Percentiles rank a stretch among this genome's conserved stretches.
phyloP scores from a whole-genome alignment of 1,140 invertebrate species.

The Sogatella furcifera region DNA sequence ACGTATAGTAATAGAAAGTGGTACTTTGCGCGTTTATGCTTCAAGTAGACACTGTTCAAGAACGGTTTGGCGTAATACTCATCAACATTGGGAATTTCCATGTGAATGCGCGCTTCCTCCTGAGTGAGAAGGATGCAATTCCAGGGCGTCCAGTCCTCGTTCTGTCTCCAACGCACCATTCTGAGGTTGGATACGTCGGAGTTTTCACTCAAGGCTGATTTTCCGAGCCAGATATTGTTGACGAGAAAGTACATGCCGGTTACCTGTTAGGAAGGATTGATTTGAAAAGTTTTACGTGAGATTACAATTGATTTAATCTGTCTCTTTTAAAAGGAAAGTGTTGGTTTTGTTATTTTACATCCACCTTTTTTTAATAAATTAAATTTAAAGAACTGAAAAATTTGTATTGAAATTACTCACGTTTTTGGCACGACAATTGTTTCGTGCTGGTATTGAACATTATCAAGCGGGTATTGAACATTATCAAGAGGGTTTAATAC shows the following conservation, averaged over 20 bases:
- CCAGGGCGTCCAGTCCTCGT: slow-evolving; percentile 57
- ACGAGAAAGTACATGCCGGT: slow-evolving; percentile 52
- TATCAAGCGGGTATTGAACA: no score
- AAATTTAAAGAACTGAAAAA: no score
- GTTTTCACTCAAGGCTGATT: slow-evolving; percentile 49
- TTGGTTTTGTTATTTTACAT: no score
- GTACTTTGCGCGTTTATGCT: slow-evolving; percentile 11
- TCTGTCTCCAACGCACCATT: slow-evolving; percentile 43
- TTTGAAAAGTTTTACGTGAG: no score
- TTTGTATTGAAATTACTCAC: no score
- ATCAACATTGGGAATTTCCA: slow-evolving; percentile 23
- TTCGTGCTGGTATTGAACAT: no score
- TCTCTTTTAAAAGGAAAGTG: no score
- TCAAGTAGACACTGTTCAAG: slow-evolving; percentile 3
- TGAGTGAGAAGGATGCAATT: slow-evolving; percentile 55
- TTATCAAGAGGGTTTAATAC: no score
- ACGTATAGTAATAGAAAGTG: slow-evolving; percentile 8
- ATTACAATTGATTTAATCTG: no score
- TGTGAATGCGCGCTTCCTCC: slow-evolving; percentile 49
- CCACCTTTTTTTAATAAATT: no score
- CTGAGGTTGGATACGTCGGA: slow-evolving; percentile 44
- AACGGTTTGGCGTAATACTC: slow-evolving; percentile 14
- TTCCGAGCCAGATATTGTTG: slow-evolving; percentile 52
- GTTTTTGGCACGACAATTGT: no score
- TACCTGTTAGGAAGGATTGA: slow-evolving; percentile 18